phyloP scores from a whole-genome alignment of 2,113 vertebrate species.

The Rhizomys pruinosus region DNA sequence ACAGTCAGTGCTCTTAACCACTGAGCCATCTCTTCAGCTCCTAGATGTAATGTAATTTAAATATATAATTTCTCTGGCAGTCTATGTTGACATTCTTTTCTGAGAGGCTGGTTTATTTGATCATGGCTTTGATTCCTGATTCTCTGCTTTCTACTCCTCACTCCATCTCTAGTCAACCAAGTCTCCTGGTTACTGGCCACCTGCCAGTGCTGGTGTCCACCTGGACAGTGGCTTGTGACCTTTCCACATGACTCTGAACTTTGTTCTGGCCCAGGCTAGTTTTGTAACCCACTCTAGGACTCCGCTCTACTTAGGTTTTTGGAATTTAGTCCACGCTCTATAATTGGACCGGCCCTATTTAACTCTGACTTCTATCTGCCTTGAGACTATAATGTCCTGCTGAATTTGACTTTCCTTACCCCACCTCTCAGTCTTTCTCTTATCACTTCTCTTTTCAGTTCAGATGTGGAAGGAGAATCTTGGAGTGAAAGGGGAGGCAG shows the following conservation, averaged over 20 bases:
- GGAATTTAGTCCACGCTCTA: neutral
- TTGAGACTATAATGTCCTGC: neutral
- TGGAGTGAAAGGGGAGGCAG: neutral
- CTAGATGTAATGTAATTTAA: conserved; percentile 7
- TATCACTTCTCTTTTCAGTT: neutral
- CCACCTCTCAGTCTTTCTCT: neutral
- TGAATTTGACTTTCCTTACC: neutral
- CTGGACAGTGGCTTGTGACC: neutral
- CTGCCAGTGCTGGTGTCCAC: neutral
- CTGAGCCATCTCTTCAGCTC: too few relatives aligned
- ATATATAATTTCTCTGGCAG: neutral
- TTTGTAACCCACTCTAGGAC: neutral
- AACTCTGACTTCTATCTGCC: neutral
- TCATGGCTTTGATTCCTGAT: neutral
- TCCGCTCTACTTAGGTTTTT: neutral
- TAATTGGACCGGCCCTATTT: neutral
- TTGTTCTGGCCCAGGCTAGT: neutral
- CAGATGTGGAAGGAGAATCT: neutral
- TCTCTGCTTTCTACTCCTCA: neutral
- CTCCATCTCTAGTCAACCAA: neutral
- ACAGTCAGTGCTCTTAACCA: too few relatives aligned
- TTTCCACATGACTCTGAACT: neutral
- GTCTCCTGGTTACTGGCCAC: neutral
- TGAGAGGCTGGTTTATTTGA: neutral
- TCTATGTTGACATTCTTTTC: neutral